Base-by-base conservation (phyloP, 2,797 vertebrate species). In the Gymnocypris eckloni region DNA sequence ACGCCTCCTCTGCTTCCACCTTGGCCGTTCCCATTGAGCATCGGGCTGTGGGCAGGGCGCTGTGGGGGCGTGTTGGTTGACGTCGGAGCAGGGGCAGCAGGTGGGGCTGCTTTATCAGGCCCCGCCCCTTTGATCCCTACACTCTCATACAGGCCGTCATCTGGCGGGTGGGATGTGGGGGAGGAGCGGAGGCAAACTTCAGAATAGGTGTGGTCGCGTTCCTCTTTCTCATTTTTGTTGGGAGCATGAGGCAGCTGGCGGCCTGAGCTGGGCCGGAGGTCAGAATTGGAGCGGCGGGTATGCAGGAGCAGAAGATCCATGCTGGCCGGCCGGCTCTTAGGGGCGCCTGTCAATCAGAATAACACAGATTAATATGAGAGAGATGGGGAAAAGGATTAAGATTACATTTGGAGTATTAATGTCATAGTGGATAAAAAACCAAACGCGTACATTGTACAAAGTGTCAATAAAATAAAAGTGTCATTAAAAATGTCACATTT, bases 271-370 rank as follows among this genome's bases (percentile, higher is more conserved):
- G 93, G 92, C 70, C 92, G 92, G 85, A 95, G 90, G 90, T 96
- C 95, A 0, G 93, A 93, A 87, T 93, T 92, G 43, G 94, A 95
- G 86, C 90, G 91, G 7, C 92, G 94, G 28, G 91, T 94, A 88
- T 95, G 95, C 66, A 96, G 92, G 69, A 95, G 93, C 76, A 96
- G 91, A 82, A 96, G 94, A 90, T 96, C 95, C 95, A 96, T 96
- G 41, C 95, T 96, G 84, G 94, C 95, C 9, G 95, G 95, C 7
- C 95, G 95, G 87, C 93, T 95, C 89, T 94, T 96, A 59, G 91
- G 90, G 39, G 93, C 92, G 82, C 94, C 95, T 96, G 89, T 82
- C 48, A 86, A 67, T 79, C 43, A 82, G 1, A 84, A 8, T 28
- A 76, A 77, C 18, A 61, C 11, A 4, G 45, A 70, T 33, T 77